Evolutionary conservation across 2,888 invertebrate genomes (phyloP), one percentile per base, ranked within the genome.

Genomic region (Hyposoter didymator): DNA sequence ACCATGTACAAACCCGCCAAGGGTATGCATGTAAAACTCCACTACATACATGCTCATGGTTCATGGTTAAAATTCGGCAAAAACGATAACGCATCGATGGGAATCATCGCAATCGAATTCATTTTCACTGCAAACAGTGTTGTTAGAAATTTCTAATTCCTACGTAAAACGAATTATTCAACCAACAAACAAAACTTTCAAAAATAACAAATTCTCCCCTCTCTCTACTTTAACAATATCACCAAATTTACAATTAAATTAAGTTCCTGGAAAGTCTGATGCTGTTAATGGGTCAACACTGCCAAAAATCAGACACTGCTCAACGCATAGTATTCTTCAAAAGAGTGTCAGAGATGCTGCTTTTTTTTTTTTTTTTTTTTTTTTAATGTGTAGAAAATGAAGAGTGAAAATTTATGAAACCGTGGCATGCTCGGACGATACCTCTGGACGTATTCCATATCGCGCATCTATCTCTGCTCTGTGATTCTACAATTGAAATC

Each of bases 381-480:
- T 35, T 28, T 32, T 47, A 32, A 64, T 22, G 74, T 74, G 66
- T 59, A 39, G n/a, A 32, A 66, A 73, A 32, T 17, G 55, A 70
- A 67, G 78, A 78, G 32, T 79, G 32, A 84, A 88, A 79, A 74
- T 82, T 74, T 87, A 84, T 87, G 87, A 73, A 88, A 88, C 80
- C 84, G 81, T 80, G 70, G 75, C 91, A 92, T 90, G 90, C 91
- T 87, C 86, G 91, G 92, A 90, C 89, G 89, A 83, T 89, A 98
- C 98, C 97, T 98, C 97, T 95, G 96, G 96, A 95, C 96, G 95
- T 94, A 95, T 95, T 95, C 98, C 98, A 95, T 97, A 97, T 94
- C 96, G 97, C 95, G 97, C 97, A 95, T 98, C 98, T 95, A 98
- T 97, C 96, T 98, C 98, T 95, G 97, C 96, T 94, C 97, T 97